Evolutionary conservation across 2,113 vertebrate genomes (phyloP).

Genomic region (Neogobius melanostomus): DNA sequence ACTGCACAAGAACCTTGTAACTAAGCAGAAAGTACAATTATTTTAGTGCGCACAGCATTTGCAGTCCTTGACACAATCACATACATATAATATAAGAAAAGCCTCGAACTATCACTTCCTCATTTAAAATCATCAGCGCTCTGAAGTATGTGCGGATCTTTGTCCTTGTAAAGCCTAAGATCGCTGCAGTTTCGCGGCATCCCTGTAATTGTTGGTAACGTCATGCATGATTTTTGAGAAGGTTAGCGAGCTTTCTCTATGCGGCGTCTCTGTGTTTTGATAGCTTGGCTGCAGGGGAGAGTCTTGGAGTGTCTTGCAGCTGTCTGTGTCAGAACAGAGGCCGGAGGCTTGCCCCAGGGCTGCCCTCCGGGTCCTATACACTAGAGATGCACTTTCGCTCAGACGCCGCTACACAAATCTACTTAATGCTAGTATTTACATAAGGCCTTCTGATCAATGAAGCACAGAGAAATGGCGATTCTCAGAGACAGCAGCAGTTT

Average conservation of each 20-base stretch:
- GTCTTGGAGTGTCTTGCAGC: slow-evolving; percentile 65
- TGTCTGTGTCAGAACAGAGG: slow-evolving; percentile 76
- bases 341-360: slow-evolving; percentile 70
- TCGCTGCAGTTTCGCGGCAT: slow-evolving; percentile 37
- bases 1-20: too few species aligned
- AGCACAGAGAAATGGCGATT: slow-evolving; percentile 31
- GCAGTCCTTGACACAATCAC: too few species aligned
- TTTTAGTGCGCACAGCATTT: too few species aligned
- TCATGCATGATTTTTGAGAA: slow-evolving; percentile 57
- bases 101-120: not conserved
- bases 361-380: slow-evolving; percentile 70
- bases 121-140: slow-evolving; percentile 16
- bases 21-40: too few species aligned
- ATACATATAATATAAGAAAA: not conserved
- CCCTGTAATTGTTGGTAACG: slow-evolving; percentile 53
- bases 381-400: slow-evolving; percentile 48
- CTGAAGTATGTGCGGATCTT: slow-evolving; percentile 27
- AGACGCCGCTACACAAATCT: slow-evolving; percentile 33
- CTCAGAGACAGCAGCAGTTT: slow-evolving; percentile 12
- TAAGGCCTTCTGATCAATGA: slow-evolving; percentile 58
- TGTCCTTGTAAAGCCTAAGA: slow-evolving; percentile 50
- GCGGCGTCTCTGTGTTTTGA: slow-evolving; percentile 38
- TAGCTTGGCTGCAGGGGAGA: slow-evolving; percentile 63
- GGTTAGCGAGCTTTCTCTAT: slow-evolving; percentile 39
- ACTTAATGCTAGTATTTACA: slow-evolving; percentile 58